Evolutionary conservation across 2,888 invertebrate genomes (phyloP).

Genomic region (Cylindroiulus punctatus): DNA sequence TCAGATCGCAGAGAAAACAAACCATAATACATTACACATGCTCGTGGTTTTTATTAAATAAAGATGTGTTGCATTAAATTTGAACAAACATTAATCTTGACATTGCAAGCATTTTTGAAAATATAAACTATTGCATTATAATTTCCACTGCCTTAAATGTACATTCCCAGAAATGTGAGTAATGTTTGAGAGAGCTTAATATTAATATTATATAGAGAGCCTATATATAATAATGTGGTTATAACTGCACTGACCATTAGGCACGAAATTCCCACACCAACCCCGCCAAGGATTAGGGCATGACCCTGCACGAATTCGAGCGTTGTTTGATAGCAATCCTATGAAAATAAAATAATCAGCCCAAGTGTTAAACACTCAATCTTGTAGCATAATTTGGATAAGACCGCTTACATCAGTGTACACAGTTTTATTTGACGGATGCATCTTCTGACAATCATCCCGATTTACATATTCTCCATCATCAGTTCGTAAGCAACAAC

Average conservation of each 20-base stretch:
- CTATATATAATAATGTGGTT: too few relatives aligned
- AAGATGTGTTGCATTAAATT: too few relatives aligned
- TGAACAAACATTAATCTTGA: too few relatives aligned
- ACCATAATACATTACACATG: too few relatives aligned
- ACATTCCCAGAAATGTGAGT: too few relatives aligned
- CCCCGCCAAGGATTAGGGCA: constrained; percentile 81
- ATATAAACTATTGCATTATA: too few relatives aligned
- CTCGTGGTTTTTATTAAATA: too few relatives aligned
- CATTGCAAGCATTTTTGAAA: too few relatives aligned
- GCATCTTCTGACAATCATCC: constrained; percentile 73
- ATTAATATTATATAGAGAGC: too few relatives aligned
- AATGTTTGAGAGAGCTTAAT: too few relatives aligned
- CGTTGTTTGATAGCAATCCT: constrained; percentile 80
- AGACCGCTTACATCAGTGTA: constrained; percentile 37
- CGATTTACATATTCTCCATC: constrained; percentile 70
- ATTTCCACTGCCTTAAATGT: too few relatives aligned
- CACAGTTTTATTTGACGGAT: constrained; percentile 54
- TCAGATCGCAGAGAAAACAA: too few relatives aligned
- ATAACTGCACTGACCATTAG: constrained; percentile 75
- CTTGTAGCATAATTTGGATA: neutral
- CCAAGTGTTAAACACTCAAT: neutral
- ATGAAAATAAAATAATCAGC: constrained; percentile 62
- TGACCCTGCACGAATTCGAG: constrained; percentile 78
- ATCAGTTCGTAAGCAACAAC: constrained; percentile 52
- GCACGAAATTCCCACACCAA: constrained; percentile 84